These are phyloP conservation scores for Dyspetes luteomarginatus DNA, from an alignment of 2,888 invertebrate genomes.

Conservation along the genomic window DNA sequence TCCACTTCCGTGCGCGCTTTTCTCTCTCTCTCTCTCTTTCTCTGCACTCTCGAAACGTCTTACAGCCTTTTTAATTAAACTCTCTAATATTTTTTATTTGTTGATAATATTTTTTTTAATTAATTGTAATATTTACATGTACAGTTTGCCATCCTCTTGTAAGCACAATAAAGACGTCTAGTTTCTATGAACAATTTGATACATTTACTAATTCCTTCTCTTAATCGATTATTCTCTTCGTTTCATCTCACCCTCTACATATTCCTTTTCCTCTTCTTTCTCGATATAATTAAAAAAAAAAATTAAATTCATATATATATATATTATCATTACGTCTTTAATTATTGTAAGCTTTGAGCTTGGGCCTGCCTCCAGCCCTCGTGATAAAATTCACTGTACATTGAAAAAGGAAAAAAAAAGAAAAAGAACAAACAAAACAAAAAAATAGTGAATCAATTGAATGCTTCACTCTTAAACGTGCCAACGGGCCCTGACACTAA, in stretches of 20 bases:
- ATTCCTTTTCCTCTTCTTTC: conserved; percentile 42
- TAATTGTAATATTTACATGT: conserved; percentile 74
- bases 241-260: conserved; percentile 11
- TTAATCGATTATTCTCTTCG: conserved; percentile 31
- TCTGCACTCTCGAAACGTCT: conserved; percentile 48
- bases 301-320: conserved; percentile 44
- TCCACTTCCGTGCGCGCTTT: neutral
- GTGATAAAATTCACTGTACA: conserved; percentile 56
- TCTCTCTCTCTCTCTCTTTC: conserved; percentile 3
- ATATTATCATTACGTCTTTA: conserved; percentile 67
- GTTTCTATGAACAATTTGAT: conserved; percentile 70
- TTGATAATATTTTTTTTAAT: conserved; percentile 70
- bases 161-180: conserved; percentile 77
- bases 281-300: no score
- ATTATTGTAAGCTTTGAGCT: conserved; percentile 81
- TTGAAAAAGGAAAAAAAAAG: conserved; percentile 8
- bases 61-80: conserved; percentile 75
- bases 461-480: conserved; percentile 42
- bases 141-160: conserved; percentile 72
- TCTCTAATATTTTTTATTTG: conserved; percentile 66
- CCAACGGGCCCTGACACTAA: conserved; percentile 13
- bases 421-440: conserved; percentile 2
- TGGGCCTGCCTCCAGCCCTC: conserved; percentile 70
- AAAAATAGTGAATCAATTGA: conserved; percentile 15
- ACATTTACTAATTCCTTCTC: conserved; percentile 69